A percentile compares a stretch with the other conserved stretches of the same genome.
phyloP scores from a whole-genome alignment of 2,888 invertebrate genomes.

The Drosophila parthenogenetica region DNA sequence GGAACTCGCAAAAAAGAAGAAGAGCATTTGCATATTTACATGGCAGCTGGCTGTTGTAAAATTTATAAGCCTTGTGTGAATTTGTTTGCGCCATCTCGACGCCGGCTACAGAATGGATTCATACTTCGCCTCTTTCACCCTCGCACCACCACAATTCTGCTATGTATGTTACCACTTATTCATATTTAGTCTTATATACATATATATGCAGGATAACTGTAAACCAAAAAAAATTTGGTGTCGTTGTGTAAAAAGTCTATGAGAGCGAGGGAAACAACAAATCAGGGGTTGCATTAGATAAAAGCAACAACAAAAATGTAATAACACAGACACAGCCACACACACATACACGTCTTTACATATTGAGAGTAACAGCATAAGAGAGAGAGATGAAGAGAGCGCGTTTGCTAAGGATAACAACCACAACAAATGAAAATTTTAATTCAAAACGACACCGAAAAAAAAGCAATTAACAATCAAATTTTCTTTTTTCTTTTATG shows the following conservation, averaged over 20 bases:
- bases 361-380: background rate
- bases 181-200: background rate
- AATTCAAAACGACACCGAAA: conserved; percentile 8
- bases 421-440: conserved; percentile 45
- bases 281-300: conserved; percentile 41
- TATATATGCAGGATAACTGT: conserved; percentile 28
- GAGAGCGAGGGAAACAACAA: conserved; percentile 31
- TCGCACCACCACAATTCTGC: background rate
- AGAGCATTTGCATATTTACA: conserved; percentile 10
- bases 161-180: background rate
- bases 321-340: conserved; percentile 29
- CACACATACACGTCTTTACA: conserved; percentile 21
- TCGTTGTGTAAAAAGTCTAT: conserved; percentile 5
- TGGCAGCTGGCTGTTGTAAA: conserved; percentile 18
- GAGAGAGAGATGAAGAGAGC: conserved; percentile 8
- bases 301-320: conserved; percentile 27
- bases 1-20: background rate
- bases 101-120: conserved; percentile 6
- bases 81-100: conserved; percentile 9
- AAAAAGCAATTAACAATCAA: conserved; percentile 29
- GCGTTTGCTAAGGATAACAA: conserved; percentile 52
- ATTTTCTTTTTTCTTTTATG: conserved; percentile 14
- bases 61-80: conserved; percentile 10
- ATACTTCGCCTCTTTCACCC: background rate
- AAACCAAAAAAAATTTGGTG: conserved; percentile 26